These are phyloP conservation scores for Tipula confusa DNA, from an alignment of 2,888 invertebrate genomes.

Conservation along the genomic window DNA sequence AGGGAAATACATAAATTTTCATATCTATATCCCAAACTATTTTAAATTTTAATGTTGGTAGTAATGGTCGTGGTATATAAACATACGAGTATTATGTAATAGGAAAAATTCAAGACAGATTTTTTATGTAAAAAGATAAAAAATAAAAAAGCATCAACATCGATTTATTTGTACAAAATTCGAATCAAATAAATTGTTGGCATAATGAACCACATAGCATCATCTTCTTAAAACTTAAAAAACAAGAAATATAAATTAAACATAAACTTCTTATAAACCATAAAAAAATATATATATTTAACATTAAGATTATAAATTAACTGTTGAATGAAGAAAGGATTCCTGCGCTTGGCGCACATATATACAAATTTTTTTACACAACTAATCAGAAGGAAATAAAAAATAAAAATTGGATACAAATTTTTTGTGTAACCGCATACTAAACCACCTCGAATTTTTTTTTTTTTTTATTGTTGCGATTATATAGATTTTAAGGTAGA, in stretches of 20 bases:
- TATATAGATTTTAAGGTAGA: background rate
- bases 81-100: too few relatives aligned
- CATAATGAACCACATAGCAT: background rate
- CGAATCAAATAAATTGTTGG: background rate
- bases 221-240: background rate
- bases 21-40: too few relatives aligned
- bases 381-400: constrained; percentile 25
- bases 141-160: background rate
- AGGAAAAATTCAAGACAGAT: background rate
- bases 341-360: background rate
- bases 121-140: too few relatives aligned
- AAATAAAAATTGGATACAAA: background rate
- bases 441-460: background rate
- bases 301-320: constrained; percentile 20
- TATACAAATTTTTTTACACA: background rate
- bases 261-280: background rate
- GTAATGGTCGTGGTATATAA: too few relatives aligned
- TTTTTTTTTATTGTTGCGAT: background rate
- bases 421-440: background rate
- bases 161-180: background rate
- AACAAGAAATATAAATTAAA: constrained; percentile 25
- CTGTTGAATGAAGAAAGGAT: constrained; percentile 15
- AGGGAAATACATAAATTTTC: too few relatives aligned
- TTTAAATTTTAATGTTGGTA: too few relatives aligned
- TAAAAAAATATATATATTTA: background rate